phyloP scores from a whole-genome alignment of 1,140 invertebrate species.

The Drosophila setifemur region DNA sequence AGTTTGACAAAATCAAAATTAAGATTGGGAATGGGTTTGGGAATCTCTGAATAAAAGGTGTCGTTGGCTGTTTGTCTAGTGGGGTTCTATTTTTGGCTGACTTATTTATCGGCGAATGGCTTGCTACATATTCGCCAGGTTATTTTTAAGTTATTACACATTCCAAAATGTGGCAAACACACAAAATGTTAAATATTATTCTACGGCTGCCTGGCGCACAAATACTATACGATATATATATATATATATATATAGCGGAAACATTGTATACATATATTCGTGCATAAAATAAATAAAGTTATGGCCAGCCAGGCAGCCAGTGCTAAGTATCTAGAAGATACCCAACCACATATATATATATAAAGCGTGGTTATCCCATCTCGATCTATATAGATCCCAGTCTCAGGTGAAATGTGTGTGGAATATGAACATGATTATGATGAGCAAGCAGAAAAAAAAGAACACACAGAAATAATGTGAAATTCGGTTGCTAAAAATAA shows the following conservation, averaged over 20 bases:
- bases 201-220: slow-evolving; percentile 24
- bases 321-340: slow-evolving; percentile 71
- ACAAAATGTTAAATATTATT: slow-evolving; percentile 73
- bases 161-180: slow-evolving; percentile 77
- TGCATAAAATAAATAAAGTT: slow-evolving; percentile 77
- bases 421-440: slow-evolving; percentile 78
- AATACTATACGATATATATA: no score
- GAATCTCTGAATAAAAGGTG: slow-evolving; percentile 44
- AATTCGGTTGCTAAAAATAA: slow-evolving; percentile 79
- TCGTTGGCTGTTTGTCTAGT: slow-evolving; percentile 40
- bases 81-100: slow-evolving; percentile 53
- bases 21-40: neutral
- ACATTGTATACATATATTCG: slow-evolving; percentile 28
- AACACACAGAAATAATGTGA: slow-evolving; percentile 50
- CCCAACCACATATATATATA: slow-evolving; percentile 22
- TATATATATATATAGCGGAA: slow-evolving; percentile 16
- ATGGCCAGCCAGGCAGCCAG: slow-evolving; percentile 64
- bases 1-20: neutral
- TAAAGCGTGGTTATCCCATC: slow-evolving; percentile 27
- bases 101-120: slow-evolving; percentile 69
- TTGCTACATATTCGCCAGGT: slow-evolving; percentile 73
- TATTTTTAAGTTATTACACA: slow-evolving; percentile 78
- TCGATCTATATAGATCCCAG: slow-evolving; percentile 5
- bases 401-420: slow-evolving; percentile 78
- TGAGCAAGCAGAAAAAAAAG: slow-evolving; percentile 51